Conservation (phyloP, 2,113 vertebrate species). For the Leucoraja erinaceus region DNA sequence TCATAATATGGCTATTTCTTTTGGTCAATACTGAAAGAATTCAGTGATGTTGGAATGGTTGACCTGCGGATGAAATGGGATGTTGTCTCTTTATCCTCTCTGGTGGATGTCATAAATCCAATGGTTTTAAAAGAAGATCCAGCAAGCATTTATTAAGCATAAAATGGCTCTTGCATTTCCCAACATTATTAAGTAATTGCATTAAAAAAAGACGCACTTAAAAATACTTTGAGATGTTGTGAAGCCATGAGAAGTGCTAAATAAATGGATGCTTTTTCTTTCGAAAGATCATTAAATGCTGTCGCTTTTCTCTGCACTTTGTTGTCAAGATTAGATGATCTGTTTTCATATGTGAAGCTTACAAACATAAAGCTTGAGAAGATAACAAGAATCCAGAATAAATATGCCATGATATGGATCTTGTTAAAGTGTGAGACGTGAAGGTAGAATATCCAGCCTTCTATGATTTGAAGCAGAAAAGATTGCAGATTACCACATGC, state of each 20-base stretch:
- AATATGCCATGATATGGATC: neutral
- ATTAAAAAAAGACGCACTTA: neutral
- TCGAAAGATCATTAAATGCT: neutral
- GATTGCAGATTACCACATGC: neutral
- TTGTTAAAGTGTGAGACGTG: neutral
- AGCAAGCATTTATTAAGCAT: too few relatives aligned
- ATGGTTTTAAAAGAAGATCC: neutral
- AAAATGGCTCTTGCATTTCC: neutral
- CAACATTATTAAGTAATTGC: neutral
- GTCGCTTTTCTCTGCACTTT: neutral
- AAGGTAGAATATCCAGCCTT: neutral
- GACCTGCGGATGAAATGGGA: neutral
- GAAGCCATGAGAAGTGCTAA: neutral
- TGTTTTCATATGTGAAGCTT: neutral
- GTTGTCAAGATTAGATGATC: neutral
- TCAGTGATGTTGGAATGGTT: neutral
- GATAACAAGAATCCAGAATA: neutral
- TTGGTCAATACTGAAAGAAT: neutral
- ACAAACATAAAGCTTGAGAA: neutral
- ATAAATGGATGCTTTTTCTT: neutral
- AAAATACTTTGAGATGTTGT: neutral
- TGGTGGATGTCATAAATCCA: neutral
- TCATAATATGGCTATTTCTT: neutral
- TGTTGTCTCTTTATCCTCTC: neutral
- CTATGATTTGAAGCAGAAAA: neutral